Evolutionary conservation across 2,888 invertebrate species (phyloP), one percentile per base, ranked within the genome.

Genomic region (Linyphia triangularis): DNA sequence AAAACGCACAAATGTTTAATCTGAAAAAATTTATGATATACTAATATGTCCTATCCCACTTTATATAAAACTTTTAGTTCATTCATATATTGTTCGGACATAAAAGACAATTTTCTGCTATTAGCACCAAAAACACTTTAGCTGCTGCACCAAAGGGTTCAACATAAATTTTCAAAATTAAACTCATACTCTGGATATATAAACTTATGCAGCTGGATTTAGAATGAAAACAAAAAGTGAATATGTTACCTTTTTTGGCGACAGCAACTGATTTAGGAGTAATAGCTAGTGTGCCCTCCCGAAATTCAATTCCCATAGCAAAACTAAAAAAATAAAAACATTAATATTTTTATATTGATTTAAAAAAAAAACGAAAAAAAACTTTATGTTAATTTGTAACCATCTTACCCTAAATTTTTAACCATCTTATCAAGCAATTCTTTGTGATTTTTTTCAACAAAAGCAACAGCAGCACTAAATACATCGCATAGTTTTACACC

Each of bases 291-390:
- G 97, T 96, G 91, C 97, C 97, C 93, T 99, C 99, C 83, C 99
- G 95, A 93, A 99, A 99, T 92, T 99, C 99, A 91, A 99, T 97
- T 7, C 99, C 99, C 96, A 97, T 99, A 0, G 96, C 98, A 94
- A 99, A 99, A 5, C 95, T 95, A 88, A 26, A 91, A 40, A 59
- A 73, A 69, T 22, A 28, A 2, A 13, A 70, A 40, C 22, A n/a
- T 26, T 69, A 9, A 37, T 7, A 19, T 19, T n/a, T 69, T 2
- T 9, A 61, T 10, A 75, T 33, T 0, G 3, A 30, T 77, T 24
- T 19, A 61, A 24, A 40, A 61, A 22, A 24, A 63, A 16, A 65
- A 4, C 4, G 3, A 40, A 65, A 43, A 26, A 26, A 69, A 40
- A 1, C 22, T 4, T 22, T 10, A 28, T 13, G 6, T 22, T 10